Base-by-base conservation (phyloP, 1,140 invertebrate species). In the Mizuhopecten yessoensis region DNA sequence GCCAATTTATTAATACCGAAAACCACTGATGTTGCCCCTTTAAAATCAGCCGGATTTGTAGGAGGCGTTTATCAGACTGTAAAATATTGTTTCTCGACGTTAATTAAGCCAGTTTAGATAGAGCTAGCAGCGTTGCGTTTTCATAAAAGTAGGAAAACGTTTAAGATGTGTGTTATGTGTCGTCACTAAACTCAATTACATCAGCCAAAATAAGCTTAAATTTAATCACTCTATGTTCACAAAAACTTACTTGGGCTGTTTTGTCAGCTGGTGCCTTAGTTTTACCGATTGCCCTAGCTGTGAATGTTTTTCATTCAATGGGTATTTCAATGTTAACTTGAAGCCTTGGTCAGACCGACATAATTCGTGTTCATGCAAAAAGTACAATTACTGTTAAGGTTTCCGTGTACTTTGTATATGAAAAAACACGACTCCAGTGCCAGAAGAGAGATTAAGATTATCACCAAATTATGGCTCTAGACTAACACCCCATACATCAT, bases 21-120 rank as follows among this genome's bases (percentile, higher is more conserved):
- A 1, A 75, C 57, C 57, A 75, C 57, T 75, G 57, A 75, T 75
- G 57, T 75, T 75, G 57, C 57, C 57, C n/a, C 57, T 29, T n/a
- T 75, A 75, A 75, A 75, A n/a, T n/a, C 57, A 75, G 57, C 5
- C 57, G 29, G 57, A 75, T 75, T 29, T 75, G 57, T 75, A 75
- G 23, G 5, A 75, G n/a, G 57, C 57, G 57, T 75, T 75, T 75
- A 75, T 75, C 57, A 75, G 57, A 17, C n/a, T n/a, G 0, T 75
- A 29, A 75, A 75, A 75, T 75, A 75, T 75, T 75, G 57, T n/a
- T 75, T 7, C 57, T 75, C 9, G 7, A 23, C 57, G 29, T 75
- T 75, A 29, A 75, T 75, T 75, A 75, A 75, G 57, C 57, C 57
- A 75, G n/a, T 75, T 75, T 75, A 75, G 57, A 75, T 75, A 75